Conservation (phyloP, 2,888 invertebrate genomes). For the Scaptomyza reducta region DNA sequence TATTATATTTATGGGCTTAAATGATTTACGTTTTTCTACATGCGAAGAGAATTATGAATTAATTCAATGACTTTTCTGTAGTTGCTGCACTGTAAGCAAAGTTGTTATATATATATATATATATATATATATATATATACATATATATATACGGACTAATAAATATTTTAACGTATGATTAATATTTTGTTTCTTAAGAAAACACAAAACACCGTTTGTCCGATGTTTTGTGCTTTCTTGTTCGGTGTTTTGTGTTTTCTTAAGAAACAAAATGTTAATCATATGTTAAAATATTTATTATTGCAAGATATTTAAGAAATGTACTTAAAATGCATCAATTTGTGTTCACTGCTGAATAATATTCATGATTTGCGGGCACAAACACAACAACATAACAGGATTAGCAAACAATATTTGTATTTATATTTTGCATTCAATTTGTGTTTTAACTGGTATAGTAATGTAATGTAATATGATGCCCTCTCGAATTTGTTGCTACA, state of each 20-base stretch:
- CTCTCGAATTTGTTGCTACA: slow-evolving; percentile 9
- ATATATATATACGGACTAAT: no score
- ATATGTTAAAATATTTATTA: no score
- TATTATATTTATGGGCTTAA: slow-evolving; percentile 25
- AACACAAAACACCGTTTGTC: no score
- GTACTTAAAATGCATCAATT: neutral
- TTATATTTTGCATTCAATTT: slow-evolving; percentile 34
- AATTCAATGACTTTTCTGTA: neutral
- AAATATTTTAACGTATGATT: no score
- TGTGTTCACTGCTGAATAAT: neutral
- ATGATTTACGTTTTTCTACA: slow-evolving; percentile 39
- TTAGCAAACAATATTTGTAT: slow-evolving; percentile 8
- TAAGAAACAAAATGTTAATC: no score
- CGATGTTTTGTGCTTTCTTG: no score
- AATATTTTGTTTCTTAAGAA: no score
- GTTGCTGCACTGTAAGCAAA: neutral
- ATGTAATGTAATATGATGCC: slow-evolving; percentile 19
- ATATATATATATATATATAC: no score
- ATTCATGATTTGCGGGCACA: neutral
- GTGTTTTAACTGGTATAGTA: neutral
- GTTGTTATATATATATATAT: no score
- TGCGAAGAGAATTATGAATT: neutral
- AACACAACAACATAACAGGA: no score
- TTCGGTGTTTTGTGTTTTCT: no score
- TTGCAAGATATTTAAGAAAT: no score